These are phyloP conservation scores for Sitta carolinensis DNA, from an alignment of 2,797 vertebrate genomes.

Conservation along the genomic window DNA sequence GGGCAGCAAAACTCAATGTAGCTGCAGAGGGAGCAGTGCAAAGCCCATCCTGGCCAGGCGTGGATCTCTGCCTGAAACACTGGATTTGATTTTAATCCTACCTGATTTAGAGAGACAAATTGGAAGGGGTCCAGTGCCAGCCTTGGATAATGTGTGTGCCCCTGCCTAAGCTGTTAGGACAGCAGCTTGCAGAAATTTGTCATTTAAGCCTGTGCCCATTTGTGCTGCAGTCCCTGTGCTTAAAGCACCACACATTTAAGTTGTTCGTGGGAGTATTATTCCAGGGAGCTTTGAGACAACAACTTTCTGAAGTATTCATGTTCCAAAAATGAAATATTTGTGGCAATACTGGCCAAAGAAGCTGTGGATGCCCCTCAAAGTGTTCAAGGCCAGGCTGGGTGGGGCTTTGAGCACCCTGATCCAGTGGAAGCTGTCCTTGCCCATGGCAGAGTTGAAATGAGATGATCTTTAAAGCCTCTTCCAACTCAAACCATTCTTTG, in stretches of 20 bases:
- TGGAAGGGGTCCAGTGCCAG: slow-evolving; percentile 41
- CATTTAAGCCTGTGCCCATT: background rate
- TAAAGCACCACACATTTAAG: background rate
- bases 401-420: background rate
- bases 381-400: background rate
- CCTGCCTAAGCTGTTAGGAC: slow-evolving; percentile 8
- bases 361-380: background rate
- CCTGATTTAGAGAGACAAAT: slow-evolving; percentile 29
- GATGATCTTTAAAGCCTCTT: background rate
- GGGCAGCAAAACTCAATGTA: background rate
- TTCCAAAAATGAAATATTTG: background rate
- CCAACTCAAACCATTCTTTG: background rate
- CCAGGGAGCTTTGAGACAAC: background rate
- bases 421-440: background rate
- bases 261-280: background rate
- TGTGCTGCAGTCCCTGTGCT: background rate
- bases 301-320: background rate
- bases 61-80: background rate
- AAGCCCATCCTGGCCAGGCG: background rate
- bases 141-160: background rate
- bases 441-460: background rate
- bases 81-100: slow-evolving; percentile 35
- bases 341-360: background rate
- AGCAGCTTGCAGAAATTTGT: slow-evolving; percentile 22
- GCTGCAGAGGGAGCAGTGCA: background rate